These are phyloP conservation scores for Meles meles DNA, from an alignment of 2,113 vertebrate genomes.

Conservation along the genomic window DNA sequence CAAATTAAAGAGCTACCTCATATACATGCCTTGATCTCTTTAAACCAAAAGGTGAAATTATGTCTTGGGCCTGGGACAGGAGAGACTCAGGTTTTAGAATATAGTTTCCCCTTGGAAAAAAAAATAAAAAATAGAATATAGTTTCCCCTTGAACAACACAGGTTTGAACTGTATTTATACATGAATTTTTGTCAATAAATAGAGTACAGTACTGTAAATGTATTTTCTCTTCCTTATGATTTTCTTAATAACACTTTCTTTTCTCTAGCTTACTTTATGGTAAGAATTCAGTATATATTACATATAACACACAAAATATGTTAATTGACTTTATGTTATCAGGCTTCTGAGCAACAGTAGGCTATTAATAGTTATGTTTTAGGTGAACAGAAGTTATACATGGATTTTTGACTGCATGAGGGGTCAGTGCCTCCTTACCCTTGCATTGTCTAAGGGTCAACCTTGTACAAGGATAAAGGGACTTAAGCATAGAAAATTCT, in stretches of 20 bases:
- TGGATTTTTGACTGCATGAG: background rate
- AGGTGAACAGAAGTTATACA: background rate
- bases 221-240: background rate
- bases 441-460: background rate
- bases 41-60: background rate
- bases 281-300: background rate
- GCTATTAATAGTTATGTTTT: background rate
- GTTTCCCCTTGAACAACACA: background rate
- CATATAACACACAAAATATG: background rate
- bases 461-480: background rate
- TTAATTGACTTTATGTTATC: background rate
- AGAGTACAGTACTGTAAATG: background rate
- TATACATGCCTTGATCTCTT: background rate
- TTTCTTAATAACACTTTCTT: background rate
- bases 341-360: background rate
- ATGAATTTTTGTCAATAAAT: background rate
- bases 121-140: too few species aligned
- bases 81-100: background rate
- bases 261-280: background rate
- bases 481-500: background rate
- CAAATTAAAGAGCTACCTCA: background rate
- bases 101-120: background rate
- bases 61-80: background rate
- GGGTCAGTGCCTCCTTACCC: background rate
- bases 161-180: background rate